Evolutionary conservation across 2,888 invertebrate genomes (phyloP), one percentile per base, ranked within the genome.

Genomic region (Erebia aethiops): DNA sequence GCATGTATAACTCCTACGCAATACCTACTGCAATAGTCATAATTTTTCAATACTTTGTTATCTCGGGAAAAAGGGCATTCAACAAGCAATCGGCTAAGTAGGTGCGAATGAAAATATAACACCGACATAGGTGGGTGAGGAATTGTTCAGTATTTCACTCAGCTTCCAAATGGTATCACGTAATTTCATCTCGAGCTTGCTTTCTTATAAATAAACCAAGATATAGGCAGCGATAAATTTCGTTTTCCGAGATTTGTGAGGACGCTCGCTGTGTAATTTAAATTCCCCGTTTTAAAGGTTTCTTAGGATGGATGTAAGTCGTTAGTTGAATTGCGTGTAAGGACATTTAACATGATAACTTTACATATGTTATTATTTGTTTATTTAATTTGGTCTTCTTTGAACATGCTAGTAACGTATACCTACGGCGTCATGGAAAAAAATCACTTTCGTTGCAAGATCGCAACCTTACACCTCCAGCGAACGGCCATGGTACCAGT

Each of bases 161-260:
- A 87, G 89, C 90, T 91, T 89, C 86, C 86, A 85, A 92, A 92
- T 92, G 89, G 91, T 91, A 92, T 92, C 92, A 92, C 92, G 92
- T 92, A 92, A 92, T 92, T 92, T 90, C 91, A 92, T 92, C 91
- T 92, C 91, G 81, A 80, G 84, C 86, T 84, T 87, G 88, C 88
- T 89, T 91, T 91, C 92, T 92, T 92, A 91, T 92, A 92, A 92
- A 92, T 92, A 92, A 92, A 91, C 87, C 90, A 92, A 87, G 83
- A 84, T 91, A 92, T 91, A 91, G 91, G 87, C 87, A 86, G 87
- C 90, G 80, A 92, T 92, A 92, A 92, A 92, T 92, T 89, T 86
- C 84, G 84, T 82, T 87, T 84, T 84, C 86, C 81, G 87, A 85
- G 87, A 86, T 87, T 87, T 83, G 85, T 88, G 89, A 89, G 88